A percentile compares a stretch with the other conserved stretches of the same genome.
phyloP scores from a whole-genome alignment of 2,888 invertebrate genomes.

The Cetonia aurata region DNA sequence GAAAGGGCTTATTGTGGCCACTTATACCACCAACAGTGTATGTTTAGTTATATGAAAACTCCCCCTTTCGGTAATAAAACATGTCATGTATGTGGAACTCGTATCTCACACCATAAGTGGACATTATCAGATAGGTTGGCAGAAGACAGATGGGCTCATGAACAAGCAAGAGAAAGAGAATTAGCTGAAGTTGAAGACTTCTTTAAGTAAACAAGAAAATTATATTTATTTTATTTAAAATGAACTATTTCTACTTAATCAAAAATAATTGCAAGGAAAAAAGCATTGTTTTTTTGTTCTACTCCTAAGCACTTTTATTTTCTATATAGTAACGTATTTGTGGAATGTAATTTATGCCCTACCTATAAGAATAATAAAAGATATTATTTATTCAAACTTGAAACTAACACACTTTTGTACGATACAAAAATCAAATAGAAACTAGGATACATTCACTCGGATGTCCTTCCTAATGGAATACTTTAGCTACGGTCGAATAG shows the following conservation, averaged over 20 bases:
- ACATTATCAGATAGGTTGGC: constrained; percentile 76
- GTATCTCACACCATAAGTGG: constrained; percentile 82
- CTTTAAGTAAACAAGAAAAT: constrained; percentile 66
- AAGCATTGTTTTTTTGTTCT: too few species aligned
- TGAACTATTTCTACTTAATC: constrained; percentile 17
- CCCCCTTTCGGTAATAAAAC: constrained; percentile 83
- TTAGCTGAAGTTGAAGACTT: constrained; percentile 83
- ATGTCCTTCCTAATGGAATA: too few species aligned
- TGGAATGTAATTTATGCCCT: too few species aligned
- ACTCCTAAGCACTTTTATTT: too few species aligned
- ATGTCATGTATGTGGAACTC: constrained; percentile 74
- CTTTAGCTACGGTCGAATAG: too few species aligned
- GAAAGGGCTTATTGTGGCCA: constrained; percentile 82
- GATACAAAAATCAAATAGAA: too few species aligned
- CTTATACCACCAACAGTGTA: constrained; percentile 77
- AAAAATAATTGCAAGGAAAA: not conserved
- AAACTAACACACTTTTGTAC: too few species aligned
- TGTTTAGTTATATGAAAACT: constrained; percentile 76
- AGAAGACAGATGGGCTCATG: constrained; percentile 82
- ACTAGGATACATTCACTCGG: too few species aligned
- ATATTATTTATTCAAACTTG: not conserved
- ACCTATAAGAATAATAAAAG: not conserved
- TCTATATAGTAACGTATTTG: too few species aligned
- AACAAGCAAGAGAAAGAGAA: constrained; percentile 80
- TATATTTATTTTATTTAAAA: constrained; percentile 30